Conservation (phyloP, 2,888 invertebrate genomes). For the Xestia xanthographa region DNA sequence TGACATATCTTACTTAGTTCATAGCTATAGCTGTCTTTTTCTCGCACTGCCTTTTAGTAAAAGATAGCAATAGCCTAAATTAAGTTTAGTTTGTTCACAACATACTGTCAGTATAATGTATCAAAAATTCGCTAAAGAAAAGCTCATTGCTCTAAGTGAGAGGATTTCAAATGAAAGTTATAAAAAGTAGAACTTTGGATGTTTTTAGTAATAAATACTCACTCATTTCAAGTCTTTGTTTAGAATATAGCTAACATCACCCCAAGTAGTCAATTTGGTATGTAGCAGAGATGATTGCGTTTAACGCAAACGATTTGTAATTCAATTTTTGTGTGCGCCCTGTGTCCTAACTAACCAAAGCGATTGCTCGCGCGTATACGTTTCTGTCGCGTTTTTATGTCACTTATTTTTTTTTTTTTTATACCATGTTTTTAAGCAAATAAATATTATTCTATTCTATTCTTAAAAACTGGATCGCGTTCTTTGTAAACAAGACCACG, state of each 20-base stretch:
- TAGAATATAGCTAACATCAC: conserved; percentile 10
- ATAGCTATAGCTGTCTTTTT: no score
- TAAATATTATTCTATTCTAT: no score
- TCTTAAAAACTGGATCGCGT: background rate
- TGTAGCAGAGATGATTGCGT: background rate
- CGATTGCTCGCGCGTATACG: background rate
- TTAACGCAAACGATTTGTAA: background rate
- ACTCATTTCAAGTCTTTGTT: background rate
- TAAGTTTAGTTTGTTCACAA: no score
- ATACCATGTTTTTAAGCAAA: no score
- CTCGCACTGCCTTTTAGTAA: no score
- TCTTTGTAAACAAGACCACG: background rate
- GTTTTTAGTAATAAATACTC: conserved; percentile 1
- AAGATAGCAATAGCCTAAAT: no score
- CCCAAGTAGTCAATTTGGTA: conserved; percentile 27
- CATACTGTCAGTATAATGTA: background rate
- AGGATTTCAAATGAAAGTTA: background rate
- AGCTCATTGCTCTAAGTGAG: background rate
- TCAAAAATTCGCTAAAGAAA: background rate
- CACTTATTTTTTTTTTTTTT: background rate
- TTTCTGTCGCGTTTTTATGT: background rate
- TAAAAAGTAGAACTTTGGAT: background rate
- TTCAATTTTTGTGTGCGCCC: background rate
- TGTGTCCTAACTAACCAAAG: background rate
- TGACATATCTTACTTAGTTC: no score